Evolutionary conservation across 2,888 invertebrate genomes (phyloP).

Genomic region (Chymomyza amoena): DNA sequence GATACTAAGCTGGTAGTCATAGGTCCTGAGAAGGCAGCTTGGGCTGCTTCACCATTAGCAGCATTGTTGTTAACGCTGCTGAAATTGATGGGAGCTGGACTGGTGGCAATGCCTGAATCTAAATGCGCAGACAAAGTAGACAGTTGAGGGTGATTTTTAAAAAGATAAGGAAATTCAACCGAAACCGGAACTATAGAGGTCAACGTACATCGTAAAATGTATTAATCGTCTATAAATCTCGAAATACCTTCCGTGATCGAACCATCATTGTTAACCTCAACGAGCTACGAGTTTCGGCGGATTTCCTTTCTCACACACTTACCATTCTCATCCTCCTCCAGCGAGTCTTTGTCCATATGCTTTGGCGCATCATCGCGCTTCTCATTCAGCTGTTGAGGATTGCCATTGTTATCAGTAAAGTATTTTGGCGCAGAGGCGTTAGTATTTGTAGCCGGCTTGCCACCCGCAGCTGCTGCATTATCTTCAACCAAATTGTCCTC

Average conservation of each 20-base stretch:
- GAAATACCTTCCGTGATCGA: too few relatives aligned
- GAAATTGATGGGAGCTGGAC: conserved; percentile 70
- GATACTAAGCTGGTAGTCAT: conserved; percentile 66
- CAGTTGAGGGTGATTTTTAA: too few relatives aligned
- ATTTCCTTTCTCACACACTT: conserved; percentile 17
- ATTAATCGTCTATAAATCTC: too few relatives aligned
- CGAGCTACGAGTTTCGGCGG: too few relatives aligned
- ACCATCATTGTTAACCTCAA: too few relatives aligned
- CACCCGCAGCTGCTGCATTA: conserved; percentile 57
- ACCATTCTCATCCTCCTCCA: conserved; percentile 80
- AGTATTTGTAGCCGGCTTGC: conserved; percentile 21
- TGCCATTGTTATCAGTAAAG: conserved; percentile 76
- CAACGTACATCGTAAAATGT: too few relatives aligned
- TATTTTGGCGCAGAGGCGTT: conserved; percentile 31
- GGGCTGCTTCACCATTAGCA: background rate
- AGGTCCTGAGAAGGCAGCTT: background rate
- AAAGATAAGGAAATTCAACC: too few relatives aligned
- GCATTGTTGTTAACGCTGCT: conserved; percentile 17
- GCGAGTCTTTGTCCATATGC: conserved; percentile 80
- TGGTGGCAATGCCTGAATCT: conserved; percentile 78
- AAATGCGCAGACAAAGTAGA: too few relatives aligned
- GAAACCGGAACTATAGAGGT: too few relatives aligned
- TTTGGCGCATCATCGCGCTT: conserved; percentile 82
- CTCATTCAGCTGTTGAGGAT: conserved; percentile 76
- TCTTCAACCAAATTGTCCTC: conserved; percentile 87